Evolutionary conservation across 2,797 vertebrate species (phyloP).

Genomic region (Chanos chanos): DNA sequence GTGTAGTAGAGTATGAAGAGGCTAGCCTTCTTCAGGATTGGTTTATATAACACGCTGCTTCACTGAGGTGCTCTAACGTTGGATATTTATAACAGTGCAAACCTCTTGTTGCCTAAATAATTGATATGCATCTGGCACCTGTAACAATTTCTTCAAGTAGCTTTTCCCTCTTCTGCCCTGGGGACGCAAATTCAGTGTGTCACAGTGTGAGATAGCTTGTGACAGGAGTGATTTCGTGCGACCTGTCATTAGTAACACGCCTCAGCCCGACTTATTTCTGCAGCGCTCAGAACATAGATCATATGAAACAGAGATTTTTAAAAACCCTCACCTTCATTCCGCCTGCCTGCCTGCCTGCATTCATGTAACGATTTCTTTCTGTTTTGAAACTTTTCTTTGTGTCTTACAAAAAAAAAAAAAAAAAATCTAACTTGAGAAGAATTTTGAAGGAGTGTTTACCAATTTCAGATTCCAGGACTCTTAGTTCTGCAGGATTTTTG

Average conservation of each 20-base stretch:
- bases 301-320: not conserved
- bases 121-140: constrained; percentile 47
- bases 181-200: not conserved
- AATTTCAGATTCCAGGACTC: too few relatives aligned
- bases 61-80: constrained; percentile 43
- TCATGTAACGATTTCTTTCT: too few relatives aligned
- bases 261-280: too few relatives aligned
- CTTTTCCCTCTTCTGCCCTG: constrained; percentile 6
- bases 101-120: constrained; percentile 50
- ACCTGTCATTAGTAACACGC: too few relatives aligned
- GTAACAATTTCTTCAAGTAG: constrained; percentile 34
- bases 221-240: not conserved
- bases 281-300: not conserved
- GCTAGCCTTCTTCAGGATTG: constrained; percentile 62
- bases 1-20: constrained; percentile 65
- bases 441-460: too few relatives aligned
- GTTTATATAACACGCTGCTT: constrained; percentile 54
- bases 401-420: too few relatives aligned
- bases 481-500: too few relatives aligned
- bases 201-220: not conserved
- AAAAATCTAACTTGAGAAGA: too few relatives aligned
- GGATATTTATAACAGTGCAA: constrained; percentile 49
- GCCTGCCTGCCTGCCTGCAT: too few relatives aligned
- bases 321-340: too few relatives aligned
- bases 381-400: too few relatives aligned